Conservation (phyloP, 1,140 invertebrate genomes). For the Galleria mellonella region DNA sequence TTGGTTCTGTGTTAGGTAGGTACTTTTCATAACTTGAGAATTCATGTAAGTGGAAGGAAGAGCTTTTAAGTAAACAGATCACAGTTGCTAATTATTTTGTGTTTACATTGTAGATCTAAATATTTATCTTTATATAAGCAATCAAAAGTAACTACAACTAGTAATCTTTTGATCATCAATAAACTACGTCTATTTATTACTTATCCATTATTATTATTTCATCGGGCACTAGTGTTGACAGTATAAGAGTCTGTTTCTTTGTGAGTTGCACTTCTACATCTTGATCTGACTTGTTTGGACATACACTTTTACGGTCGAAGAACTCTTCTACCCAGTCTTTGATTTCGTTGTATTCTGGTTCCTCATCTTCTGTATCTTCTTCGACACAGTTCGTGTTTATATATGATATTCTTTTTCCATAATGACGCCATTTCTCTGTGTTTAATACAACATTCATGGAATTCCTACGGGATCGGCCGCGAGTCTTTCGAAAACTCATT, state of each 20-base stretch:
- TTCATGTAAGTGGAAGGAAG: no score
- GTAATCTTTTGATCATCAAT: no score
- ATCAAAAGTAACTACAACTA: no score
- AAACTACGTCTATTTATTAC: slow-evolving; percentile 20
- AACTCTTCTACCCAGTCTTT: slow-evolving; percentile 52
- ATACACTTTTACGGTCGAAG: slow-evolving; percentile 38
- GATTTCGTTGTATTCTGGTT: slow-evolving; percentile 30
- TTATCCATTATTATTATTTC: slow-evolving; percentile 54
- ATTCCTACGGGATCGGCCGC: slow-evolving; percentile 32
- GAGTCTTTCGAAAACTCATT: slow-evolving; percentile 13
- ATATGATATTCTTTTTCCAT: slow-evolving; percentile 28
- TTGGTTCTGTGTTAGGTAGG: no score
- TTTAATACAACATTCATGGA: slow-evolving; percentile 37
- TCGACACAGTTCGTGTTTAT: slow-evolving; percentile 25
- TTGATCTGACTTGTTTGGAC: slow-evolving; percentile 34
- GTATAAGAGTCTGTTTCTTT: slow-evolving; percentile 52
- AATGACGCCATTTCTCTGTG: slow-evolving; percentile 45
- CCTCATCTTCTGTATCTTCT: slow-evolving; percentile 31
- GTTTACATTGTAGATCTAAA: no score
- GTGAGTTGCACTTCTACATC: slow-evolving; percentile 52
- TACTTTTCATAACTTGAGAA: no score
- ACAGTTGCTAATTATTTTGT: no score
- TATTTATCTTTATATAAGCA: no score
- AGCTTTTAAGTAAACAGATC: no score
- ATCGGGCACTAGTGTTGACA: slow-evolving; percentile 59